Base-by-base conservation (phyloP, 53 echinoderm and acorn worm genomes). In the Hippasteria phrygiana region DNA sequence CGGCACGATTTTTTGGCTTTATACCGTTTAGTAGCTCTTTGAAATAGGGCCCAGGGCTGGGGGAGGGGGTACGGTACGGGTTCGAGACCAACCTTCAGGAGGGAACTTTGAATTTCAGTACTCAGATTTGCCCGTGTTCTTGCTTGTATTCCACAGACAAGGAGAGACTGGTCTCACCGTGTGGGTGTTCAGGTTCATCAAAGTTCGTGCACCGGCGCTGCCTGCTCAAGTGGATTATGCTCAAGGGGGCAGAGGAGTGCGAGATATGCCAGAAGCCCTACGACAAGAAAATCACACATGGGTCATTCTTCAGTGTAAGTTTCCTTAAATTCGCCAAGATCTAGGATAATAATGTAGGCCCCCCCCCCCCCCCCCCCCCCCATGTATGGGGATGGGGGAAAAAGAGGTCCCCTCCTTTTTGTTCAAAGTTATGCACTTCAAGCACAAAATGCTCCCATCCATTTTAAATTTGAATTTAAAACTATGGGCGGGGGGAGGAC, bases 191-290 rank as follows among this genome's bases (percentile, higher is more conserved):
- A 4, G 95, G 95, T 0, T 95, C 95, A 1, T 91, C 95, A 2
- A 78, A 93, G 72, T 93, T 64, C 63, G 89, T 95, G 16, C 95
- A 95, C 74, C 91, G 91, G 42, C 75, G 86, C 38, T 95, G 95
- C 79, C 91, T 95, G 39, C 82, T 82, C 81, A 95, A 95, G 78
- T 95, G 95, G 95, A 90, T 91, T 28, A 80, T 46, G 71, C 56
- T 90, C 47, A 95, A 95, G 76, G 93, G 92, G 9, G 74, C 93
- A 1, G 77, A 80, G 2, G 88, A 85, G 1, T 95, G 95, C 42
- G 95, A 95, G 88, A 93, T 95, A 53, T 95, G 95, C 73, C 88
- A 93, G 87, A 89, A 87, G 59, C 93, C 93, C 8, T 95, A 95
- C 88, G 87, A 95, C 47, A 89, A 89, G 70, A 93, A 55, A 72